Percentiles rank a stretch among this genome's conserved stretches.
These are phyloP conservation scores for Drosophila eugracilis DNA, from an alignment of 1,140 invertebrate genomes.

Conservation along the genomic window DNA sequence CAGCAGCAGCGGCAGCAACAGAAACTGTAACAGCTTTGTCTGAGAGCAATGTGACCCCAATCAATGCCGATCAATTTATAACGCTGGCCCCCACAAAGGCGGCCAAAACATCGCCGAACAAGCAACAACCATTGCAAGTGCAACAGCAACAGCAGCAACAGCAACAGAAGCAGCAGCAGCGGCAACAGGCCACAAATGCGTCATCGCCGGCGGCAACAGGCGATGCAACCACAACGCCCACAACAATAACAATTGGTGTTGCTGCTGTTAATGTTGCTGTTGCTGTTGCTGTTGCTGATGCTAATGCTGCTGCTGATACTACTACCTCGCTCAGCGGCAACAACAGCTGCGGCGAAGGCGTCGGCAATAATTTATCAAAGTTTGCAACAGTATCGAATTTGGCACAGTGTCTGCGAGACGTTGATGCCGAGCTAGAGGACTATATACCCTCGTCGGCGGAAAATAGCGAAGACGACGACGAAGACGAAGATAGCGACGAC, in stretches of 20 bases:
- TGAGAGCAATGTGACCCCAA: conserved; percentile 81
- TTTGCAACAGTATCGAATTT: conserved; percentile 85
- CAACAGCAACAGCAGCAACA: conserved; percentile 15
- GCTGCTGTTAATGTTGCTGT: conserved; percentile 25
- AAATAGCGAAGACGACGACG: conserved; percentile 45
- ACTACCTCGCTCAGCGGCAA: conserved; percentile 17
- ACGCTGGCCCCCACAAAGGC: conserved; percentile 73
- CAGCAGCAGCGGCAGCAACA: conserved; percentile 17
- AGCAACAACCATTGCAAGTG: conserved; percentile 11
- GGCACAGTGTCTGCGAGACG: conserved; percentile 84
- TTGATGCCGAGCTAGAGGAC: conserved; percentile 83
- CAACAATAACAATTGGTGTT: conserved; percentile 36
- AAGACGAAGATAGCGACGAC: conserved; percentile 14
- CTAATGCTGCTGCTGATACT: conserved; percentile 16
- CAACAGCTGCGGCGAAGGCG: conserved; percentile 73
- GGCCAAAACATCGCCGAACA: conserved; percentile 51
- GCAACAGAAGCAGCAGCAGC: conserved; percentile 11
- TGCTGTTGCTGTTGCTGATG: conserved; percentile 18
- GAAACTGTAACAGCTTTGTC: conserved; percentile 35
- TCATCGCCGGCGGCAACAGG: conserved; percentile 46
- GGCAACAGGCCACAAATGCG: conserved; percentile 57
- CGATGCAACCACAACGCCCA: conserved; percentile 38
- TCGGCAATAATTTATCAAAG: conserved; percentile 84
- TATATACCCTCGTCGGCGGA: conserved; percentile 83
- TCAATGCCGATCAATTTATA: conserved; percentile 84